These are phyloP conservation scores for Drosophila micromelanica DNA, from an alignment of 1,140 invertebrate genomes.

Conservation along the genomic window DNA sequence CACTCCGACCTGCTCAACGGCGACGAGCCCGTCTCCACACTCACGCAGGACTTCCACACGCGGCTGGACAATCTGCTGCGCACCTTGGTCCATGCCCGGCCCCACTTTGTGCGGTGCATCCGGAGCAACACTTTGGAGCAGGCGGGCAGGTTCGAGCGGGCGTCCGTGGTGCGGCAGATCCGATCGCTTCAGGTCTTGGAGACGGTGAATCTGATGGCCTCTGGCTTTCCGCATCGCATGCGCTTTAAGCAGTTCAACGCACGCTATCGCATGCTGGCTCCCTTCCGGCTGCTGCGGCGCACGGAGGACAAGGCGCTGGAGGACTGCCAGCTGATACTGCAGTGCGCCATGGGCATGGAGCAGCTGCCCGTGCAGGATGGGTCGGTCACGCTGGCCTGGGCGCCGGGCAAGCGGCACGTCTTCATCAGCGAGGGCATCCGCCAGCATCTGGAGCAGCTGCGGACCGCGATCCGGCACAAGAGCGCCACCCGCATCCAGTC, in stretches of 20 bases:
- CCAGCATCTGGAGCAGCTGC: slow-evolving; percentile 93
- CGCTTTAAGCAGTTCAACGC: slow-evolving; percentile 96
- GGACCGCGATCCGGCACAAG: slow-evolving; percentile 90
- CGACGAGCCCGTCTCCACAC: slow-evolving; percentile 94
- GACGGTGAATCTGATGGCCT: slow-evolving; percentile 97
- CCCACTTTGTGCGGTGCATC: slow-evolving; percentile 97
- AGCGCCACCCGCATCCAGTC: slow-evolving; percentile 92
- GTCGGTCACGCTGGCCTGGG: slow-evolving; percentile 85
- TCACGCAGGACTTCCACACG: slow-evolving; percentile 97
- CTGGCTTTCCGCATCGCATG: slow-evolving; percentile 96
- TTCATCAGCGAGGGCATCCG: slow-evolving; percentile 97
- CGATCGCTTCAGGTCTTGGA: slow-evolving; percentile 96
- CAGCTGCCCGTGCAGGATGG: slow-evolving; percentile 83
- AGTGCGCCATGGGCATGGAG: slow-evolving; percentile 86
- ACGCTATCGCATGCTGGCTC: slow-evolving; percentile 92
- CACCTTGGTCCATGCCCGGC: slow-evolving; percentile 95
- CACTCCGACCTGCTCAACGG: slow-evolving; percentile 94
- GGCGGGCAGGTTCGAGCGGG: slow-evolving; percentile 91
- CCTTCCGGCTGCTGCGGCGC: slow-evolving; percentile 89
- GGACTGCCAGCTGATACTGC: slow-evolving; percentile 91
- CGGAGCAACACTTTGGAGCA: slow-evolving; percentile 93
- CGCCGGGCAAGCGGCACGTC: slow-evolving; percentile 96
- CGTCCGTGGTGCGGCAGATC: slow-evolving; percentile 92
- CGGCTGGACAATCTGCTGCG: slow-evolving; percentile 95
- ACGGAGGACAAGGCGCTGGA: slow-evolving; percentile 92